Conservation (phyloP, 2,888 invertebrate species). For the Pristionchus mayeri region DNA sequence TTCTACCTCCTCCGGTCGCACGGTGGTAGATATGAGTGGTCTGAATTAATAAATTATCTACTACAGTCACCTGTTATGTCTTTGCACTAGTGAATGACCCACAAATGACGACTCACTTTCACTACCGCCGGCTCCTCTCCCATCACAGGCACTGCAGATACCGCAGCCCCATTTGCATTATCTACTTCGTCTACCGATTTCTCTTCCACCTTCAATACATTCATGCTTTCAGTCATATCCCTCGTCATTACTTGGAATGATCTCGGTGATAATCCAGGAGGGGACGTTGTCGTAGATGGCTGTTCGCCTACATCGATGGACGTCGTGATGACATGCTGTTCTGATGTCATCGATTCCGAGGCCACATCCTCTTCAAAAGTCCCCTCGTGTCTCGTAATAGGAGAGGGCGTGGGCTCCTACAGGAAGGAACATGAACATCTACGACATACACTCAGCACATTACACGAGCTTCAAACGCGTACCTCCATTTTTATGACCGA, state of each 20-base stretch:
- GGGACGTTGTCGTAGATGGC: not conserved
- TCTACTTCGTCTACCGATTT: no score
- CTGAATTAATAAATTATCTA: not conserved
- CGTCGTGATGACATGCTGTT: no score
- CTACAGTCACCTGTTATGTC: not conserved
- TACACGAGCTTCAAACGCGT: not conserved
- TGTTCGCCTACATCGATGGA: not conserved
- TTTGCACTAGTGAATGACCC: no score
- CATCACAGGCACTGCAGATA: no score
- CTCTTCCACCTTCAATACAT: no score
- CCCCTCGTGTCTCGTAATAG: not conserved
- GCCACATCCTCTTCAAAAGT: not conserved
- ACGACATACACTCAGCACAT: not conserved
- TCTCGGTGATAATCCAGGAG: not conserved
- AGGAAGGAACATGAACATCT: not conserved
- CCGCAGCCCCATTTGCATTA: no score
- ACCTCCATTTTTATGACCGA: slow-evolving; percentile 10
- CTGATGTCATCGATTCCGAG: not conserved
- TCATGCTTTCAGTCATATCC: not conserved
- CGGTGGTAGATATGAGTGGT: slow-evolving; percentile 4
- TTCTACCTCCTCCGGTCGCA: not conserved
- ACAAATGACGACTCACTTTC: no score
- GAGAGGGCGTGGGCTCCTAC: not conserved
- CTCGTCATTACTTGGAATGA: not conserved
- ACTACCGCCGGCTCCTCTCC: no score